Conservation (phyloP, 2,113 vertebrate species). For the Hemibagrus wyckioides region DNA sequence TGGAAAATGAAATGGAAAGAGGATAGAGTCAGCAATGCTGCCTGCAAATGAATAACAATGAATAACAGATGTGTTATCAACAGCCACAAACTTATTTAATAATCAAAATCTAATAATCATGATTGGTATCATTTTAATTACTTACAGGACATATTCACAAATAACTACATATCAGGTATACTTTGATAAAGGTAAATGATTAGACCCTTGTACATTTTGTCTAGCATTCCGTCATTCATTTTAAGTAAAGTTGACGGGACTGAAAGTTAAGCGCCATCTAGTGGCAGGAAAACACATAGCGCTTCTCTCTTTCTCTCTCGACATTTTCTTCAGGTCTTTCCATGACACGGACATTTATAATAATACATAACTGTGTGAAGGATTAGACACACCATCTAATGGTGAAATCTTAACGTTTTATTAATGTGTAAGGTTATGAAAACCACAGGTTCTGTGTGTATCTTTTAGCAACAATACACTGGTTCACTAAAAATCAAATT, state of each 20-base stretch:
- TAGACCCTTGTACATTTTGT: neutral
- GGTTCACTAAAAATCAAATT: too few species aligned
- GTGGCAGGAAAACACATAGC: neutral
- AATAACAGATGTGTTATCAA: neutral
- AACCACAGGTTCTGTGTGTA: too few species aligned
- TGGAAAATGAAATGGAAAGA: slow-evolving; percentile 21
- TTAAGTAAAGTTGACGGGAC: neutral
- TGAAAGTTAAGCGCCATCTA: slow-evolving; percentile 45
- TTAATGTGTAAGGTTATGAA: neutral
- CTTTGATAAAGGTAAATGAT: neutral
- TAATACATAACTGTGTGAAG: neutral
- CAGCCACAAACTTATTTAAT: neutral
- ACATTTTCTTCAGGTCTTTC: neutral
- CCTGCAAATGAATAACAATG: slow-evolving; percentile 29
- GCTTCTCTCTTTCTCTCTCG: too few species aligned
- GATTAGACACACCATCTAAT: neutral
- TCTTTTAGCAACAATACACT: neutral
- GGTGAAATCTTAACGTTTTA: neutral
- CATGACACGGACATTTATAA: neutral
- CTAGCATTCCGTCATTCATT: neutral
- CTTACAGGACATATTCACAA: neutral
- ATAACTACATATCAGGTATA: neutral
- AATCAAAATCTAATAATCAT: neutral
- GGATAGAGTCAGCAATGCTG: neutral
- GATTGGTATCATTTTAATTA: neutral